These are phyloP conservation scores for Pyxicephalus adspersus DNA, from an alignment of 2,113 vertebrate species.

Conservation along the genomic window DNA sequence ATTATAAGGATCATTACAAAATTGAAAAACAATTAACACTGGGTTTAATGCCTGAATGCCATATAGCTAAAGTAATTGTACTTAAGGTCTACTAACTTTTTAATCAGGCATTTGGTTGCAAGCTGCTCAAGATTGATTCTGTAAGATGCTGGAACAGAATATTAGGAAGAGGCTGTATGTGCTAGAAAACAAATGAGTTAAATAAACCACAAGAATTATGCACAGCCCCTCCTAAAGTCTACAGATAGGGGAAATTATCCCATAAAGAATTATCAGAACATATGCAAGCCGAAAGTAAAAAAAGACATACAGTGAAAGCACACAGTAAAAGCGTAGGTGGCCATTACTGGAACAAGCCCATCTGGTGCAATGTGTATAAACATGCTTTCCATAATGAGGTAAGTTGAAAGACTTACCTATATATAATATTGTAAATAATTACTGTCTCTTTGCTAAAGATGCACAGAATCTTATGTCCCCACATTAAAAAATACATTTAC, in stretches of 20 bases:
- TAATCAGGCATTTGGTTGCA: constrained; percentile 85
- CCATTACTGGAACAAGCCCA: background rate
- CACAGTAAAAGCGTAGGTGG: background rate
- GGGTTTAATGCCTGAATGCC: constrained; percentile 77
- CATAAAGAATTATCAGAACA: background rate
- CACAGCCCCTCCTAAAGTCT: background rate
- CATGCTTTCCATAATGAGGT: no score
- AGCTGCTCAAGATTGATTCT: constrained; percentile 77
- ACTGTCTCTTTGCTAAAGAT: no score
- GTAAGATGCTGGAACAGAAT: constrained; percentile 68
- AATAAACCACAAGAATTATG: constrained; percentile 58
- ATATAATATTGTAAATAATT: no score
- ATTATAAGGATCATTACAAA: constrained; percentile 80
- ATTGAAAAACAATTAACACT: constrained; percentile 82
- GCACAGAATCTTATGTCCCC: no score
- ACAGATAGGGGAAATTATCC: background rate
- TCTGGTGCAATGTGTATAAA: background rate
- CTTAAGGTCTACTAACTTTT: constrained; percentile 86
- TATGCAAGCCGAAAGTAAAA: background rate
- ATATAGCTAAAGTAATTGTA: constrained; percentile 80
- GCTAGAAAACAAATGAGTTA: constrained; percentile 70
- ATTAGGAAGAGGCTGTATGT: constrained; percentile 70
- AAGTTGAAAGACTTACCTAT: no score
- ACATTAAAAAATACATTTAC: no score
- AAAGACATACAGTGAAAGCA: background rate